Evolutionary conservation across 2,797 vertebrate genomes (phyloP), one percentile per base, ranked within the genome.

Genomic region (Sebastolobus alascanus): DNA sequence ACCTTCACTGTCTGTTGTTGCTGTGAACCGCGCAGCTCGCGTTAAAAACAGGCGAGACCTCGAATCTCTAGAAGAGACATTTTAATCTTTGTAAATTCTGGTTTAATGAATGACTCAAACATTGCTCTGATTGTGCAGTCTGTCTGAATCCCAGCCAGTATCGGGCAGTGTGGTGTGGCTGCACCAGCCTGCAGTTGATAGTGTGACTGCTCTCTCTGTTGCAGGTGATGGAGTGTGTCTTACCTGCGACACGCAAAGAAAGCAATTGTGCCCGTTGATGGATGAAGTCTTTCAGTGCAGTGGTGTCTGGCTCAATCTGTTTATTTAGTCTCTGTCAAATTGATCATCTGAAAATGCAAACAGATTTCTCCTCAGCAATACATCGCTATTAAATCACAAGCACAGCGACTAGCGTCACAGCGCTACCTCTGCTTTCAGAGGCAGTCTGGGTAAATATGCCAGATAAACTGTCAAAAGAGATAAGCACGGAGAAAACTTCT

Each of bases 321-420:
- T 93, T 87, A 88, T 95, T 93, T 92, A 88, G 86, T 89, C 90
- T 93, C 81, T 89, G 86, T 92, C 79, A 84, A 89, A 92, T 88
- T 93, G 91, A 94, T 94, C 85, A 90, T 91, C 83, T 81, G 71
- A 88, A 92, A 94, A 92, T 86, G 81, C 87, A 90, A 92, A 92
- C 87, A 82, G 82, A 87, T 80, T 85, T 80, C 77, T 81, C 68
- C 89, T 64, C 66, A 83, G 80, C 77, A 71, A 68, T 60, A 73
- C 84, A 72, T 92, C 84, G 89, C 83, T 80, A 82, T 84, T 69
- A 85, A 84, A 86, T 71, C 74, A 77, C 82, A 79, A 66, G 61
- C 81, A 64, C 80, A 38, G 68, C 16, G 43, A 73, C 55, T 9
- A 5, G 12, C 25, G 63, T 75, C 35, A 68, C 33, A 75, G 63